Percentiles rank a stretch among this genome's conserved stretches.
These are phyloP conservation scores for Hylaeus anthracinus DNA, from an alignment of 1,140 invertebrate species.

Conservation along the genomic window DNA sequence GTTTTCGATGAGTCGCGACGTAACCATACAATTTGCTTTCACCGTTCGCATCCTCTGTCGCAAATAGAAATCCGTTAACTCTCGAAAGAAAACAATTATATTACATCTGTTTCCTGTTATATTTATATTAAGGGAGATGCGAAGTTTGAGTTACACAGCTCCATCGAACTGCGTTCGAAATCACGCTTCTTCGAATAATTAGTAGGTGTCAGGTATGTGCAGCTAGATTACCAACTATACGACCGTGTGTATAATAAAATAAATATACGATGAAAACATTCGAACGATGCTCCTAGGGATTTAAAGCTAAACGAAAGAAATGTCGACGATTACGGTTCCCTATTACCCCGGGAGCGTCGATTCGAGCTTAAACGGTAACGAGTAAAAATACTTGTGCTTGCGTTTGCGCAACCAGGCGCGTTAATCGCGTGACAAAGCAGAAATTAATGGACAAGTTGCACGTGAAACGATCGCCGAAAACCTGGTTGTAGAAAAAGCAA, in stretches of 20 bases:
- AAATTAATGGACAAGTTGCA: not conserved
- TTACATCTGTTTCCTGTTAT: no score
- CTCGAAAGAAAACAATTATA: no score
- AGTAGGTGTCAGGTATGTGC: not conserved
- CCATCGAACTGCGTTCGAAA: not conserved
- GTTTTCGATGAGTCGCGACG: not conserved
- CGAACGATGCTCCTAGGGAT: constrained; percentile 6
- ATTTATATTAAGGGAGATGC: no score
- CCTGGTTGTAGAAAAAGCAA: not conserved
- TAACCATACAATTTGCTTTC: not conserved
- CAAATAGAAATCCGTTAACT: no score
- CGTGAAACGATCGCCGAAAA: not conserved
- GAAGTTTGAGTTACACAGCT: no score
- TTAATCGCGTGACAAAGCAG: not conserved
- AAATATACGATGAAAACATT: constrained; percentile 11
- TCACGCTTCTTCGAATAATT: not conserved
- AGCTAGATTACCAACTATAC: constrained; percentile 21
- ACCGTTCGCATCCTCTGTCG: not conserved
- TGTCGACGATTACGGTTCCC: not conserved
- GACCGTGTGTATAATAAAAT: constrained; percentile 3
- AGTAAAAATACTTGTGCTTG: constrained; percentile 20
- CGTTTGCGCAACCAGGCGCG: not conserved
- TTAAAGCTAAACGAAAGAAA: constrained; percentile 33
- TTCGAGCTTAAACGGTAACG: constrained; percentile 3
- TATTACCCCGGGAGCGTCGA: not conserved